Conservation (phyloP, 2,888 invertebrate species). For the Pollenia amentaria region DNA sequence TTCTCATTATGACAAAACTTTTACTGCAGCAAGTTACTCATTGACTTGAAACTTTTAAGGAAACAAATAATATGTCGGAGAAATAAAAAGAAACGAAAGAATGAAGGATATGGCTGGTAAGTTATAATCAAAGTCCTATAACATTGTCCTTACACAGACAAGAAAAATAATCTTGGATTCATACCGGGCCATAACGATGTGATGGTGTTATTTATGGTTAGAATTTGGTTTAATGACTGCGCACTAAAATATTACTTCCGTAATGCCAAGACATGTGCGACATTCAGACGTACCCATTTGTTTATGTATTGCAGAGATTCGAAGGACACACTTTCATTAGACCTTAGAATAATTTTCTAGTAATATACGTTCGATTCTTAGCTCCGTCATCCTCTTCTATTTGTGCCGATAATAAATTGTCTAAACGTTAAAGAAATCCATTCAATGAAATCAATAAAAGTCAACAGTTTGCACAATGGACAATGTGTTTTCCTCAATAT, state of each 20-base stretch:
- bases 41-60: slow-evolving; percentile 45
- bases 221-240: slow-evolving; percentile 82
- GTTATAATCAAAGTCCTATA: slow-evolving; percentile 61
- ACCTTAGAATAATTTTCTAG: slow-evolving; percentile 17
- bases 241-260: slow-evolving; percentile 75
- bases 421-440: slow-evolving; percentile 79
- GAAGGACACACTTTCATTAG: slow-evolving; percentile 8
- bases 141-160: slow-evolving; percentile 24
- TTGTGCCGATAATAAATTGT: slow-evolving; percentile 67
- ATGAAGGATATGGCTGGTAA: slow-evolving; percentile 49
- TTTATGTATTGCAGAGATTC: slow-evolving; percentile 39
- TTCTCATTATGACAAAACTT: slow-evolving; percentile 40
- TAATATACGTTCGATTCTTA: slow-evolving; percentile 23
- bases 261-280: slow-evolving; percentile 72
- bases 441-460: slow-evolving; percentile 83
- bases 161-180: slow-evolving; percentile 8
- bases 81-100: slow-evolving; percentile 15
- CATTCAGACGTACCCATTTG: slow-evolving; percentile 48
- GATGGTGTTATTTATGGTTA: slow-evolving; percentile 80
- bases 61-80: background rate
- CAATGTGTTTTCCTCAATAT: slow-evolving; percentile 50
- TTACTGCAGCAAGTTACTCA: slow-evolving; percentile 46
- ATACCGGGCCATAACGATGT: slow-evolving; percentile 69
- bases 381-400: background rate
- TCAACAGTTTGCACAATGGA: slow-evolving; percentile 79